phyloP scores from a whole-genome alignment of 2,113 vertebrate species.

The Poecilia latipinna region DNA sequence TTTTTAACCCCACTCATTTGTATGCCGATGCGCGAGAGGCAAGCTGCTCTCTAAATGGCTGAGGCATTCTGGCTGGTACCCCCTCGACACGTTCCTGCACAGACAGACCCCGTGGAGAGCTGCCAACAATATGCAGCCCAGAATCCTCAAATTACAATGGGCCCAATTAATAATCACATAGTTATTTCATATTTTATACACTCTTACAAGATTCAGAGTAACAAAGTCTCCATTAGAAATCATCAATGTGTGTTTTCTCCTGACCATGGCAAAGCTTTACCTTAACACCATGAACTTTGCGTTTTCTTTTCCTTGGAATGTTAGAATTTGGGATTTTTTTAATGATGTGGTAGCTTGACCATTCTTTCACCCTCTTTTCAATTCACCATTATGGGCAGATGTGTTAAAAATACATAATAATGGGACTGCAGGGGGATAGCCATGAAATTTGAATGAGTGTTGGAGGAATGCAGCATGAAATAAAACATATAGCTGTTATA shows the following conservation, averaged over 20 bases:
- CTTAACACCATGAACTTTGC: conserved; percentile 74
- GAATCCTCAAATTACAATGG: conserved; percentile 98
- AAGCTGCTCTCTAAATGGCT: conserved; percentile 99
- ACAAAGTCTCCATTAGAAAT: conserved; percentile 71
- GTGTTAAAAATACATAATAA: conserved; percentile 77
- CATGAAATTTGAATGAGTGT: conserved; percentile 77
- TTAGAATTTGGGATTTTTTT: conserved; percentile 58
- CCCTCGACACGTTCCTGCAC: conserved; percentile 97
- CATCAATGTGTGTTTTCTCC: conserved; percentile 32
- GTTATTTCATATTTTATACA: conserved; percentile 98
- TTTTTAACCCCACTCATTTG: conserved; percentile 99
- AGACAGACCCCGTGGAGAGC: conserved; percentile 98
- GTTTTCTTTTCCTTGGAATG: conserved; percentile 49
- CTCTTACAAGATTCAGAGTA: conserved; percentile 71
- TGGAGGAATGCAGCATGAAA: conserved; percentile 56
- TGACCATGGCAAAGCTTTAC: conserved; percentile 57
- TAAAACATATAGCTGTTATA: conserved; percentile 33
- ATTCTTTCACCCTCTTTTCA: conserved; percentile 69
- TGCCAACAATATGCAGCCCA: conserved; percentile 94
- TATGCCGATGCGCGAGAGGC: conserved; percentile 96
- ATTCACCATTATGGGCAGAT: conserved; percentile 69
- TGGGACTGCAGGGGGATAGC: conserved; percentile 69
- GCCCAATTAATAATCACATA: conserved; percentile 99
- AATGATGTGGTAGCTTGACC: conserved; percentile 73
- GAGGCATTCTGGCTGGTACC: conserved; percentile 91